Conservation (phyloP, 2,797 vertebrate genomes). For the Lutra lutra region DNA sequence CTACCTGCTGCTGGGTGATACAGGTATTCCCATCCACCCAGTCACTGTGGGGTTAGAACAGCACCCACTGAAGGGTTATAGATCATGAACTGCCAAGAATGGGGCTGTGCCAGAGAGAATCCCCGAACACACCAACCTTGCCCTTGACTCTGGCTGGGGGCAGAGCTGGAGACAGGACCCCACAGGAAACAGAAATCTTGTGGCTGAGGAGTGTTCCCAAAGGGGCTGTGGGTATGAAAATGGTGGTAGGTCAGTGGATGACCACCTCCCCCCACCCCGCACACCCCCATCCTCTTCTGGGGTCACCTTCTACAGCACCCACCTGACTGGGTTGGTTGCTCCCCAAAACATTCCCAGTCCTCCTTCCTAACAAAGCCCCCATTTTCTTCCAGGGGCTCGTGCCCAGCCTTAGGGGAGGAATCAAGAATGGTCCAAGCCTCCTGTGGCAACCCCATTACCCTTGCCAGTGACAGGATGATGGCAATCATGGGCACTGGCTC, state of each 20-base stretch:
- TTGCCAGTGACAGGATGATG: background rate
- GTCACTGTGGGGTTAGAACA: background rate
- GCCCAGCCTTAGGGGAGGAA: background rate
- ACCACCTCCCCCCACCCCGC: too few relatives aligned
- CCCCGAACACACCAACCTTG: background rate
- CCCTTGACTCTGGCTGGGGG: background rate
- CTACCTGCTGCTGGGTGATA: background rate
- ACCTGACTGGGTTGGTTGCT: background rate
- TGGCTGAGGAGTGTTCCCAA: background rate
- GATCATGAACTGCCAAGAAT: background rate
- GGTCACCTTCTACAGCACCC: background rate
- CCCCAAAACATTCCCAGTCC: background rate
- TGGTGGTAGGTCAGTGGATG: rapidly evolving
- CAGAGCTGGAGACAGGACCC: background rate
- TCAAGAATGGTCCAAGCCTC: background rate
- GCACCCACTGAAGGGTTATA: background rate
- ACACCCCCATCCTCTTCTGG: background rate
- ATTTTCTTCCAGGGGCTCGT: background rate
- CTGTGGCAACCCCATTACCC: background rate
- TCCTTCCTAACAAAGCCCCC: slow-evolving; percentile 8
- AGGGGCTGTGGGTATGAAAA: background rate
- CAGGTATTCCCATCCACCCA: background rate
- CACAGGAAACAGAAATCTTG: background rate
- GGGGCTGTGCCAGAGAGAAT: background rate
- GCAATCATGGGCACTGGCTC: background rate